Evolutionary conservation across 1,140 invertebrate genomes (phyloP).

Genomic region (Bombyx mori): ASM3026992v2 NC_085113.1:3161001-3161500

Average conservation of each 20-base stretch:
- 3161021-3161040: no score
- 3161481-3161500: neutral
- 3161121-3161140: neutral
- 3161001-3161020: no score
- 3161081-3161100: neutral
- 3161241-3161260: neutral
- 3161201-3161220: conserved; percentile 27
- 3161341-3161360: neutral
- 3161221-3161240: conserved; percentile 30
- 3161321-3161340: conserved; percentile 5
- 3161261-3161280: conserved; percentile 38
- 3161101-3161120: neutral
- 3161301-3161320: conserved; percentile 28
- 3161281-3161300: conserved; percentile 54
- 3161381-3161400: conserved; percentile 21
- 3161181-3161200: neutral
- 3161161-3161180: neutral
- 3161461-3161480: conserved; percentile 13
- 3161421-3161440: conserved; percentile 60
- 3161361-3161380: conserved; percentile 5
- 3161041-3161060: no score
- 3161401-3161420: conserved; percentile 57
- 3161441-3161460: conserved; percentile 45
- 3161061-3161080: neutral
- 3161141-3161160: neutral